Evolutionary conservation across 1,140 invertebrate species (phyloP).

Genomic region (Limonius californicus): DNA sequence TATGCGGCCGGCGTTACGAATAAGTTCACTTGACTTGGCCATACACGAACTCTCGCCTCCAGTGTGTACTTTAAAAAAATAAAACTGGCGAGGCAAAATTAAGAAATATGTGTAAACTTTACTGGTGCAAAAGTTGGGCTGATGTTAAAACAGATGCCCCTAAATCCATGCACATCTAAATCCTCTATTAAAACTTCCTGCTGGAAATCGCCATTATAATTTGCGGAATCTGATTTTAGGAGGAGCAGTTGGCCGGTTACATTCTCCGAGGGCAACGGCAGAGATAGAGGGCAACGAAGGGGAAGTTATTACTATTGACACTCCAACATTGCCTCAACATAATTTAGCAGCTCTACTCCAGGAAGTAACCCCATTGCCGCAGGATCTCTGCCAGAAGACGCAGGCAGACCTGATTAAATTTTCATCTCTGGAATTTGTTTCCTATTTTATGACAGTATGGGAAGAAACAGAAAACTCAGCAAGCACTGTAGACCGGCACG

Average conservation of each 20-base stretch:
- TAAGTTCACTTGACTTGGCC: no score
- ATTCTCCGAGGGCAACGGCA: constrained; percentile 59
- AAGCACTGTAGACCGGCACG: constrained; percentile 51
- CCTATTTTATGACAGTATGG: constrained; percentile 59
- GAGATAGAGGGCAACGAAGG: constrained; percentile 63
- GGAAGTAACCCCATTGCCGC: constrained; percentile 52
- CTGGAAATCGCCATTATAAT: no score
- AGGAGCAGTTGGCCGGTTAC: constrained; percentile 53
- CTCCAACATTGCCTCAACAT: constrained; percentile 60
- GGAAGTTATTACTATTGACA: constrained; percentile 64
- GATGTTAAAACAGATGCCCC: no score
- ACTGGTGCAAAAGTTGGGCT: no score
- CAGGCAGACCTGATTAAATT: constrained; percentile 7
- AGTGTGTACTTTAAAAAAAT: no score
- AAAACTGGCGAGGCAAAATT: no score
- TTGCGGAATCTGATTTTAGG: no score
- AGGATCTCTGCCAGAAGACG: constrained; percentile 44
- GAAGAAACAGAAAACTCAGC: constrained; percentile 50
- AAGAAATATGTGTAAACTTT: no score
- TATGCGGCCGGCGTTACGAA: no score
- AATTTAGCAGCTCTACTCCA: constrained; percentile 60
- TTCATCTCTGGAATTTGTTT: constrained; percentile 46
- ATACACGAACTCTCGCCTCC: no score
- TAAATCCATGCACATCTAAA: no score
- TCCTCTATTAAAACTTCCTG: no score